These are phyloP conservation scores for Microctenopoma lineatum DNA, from an alignment of 2,797 vertebrate species.

Conservation along the genomic window DNA sequence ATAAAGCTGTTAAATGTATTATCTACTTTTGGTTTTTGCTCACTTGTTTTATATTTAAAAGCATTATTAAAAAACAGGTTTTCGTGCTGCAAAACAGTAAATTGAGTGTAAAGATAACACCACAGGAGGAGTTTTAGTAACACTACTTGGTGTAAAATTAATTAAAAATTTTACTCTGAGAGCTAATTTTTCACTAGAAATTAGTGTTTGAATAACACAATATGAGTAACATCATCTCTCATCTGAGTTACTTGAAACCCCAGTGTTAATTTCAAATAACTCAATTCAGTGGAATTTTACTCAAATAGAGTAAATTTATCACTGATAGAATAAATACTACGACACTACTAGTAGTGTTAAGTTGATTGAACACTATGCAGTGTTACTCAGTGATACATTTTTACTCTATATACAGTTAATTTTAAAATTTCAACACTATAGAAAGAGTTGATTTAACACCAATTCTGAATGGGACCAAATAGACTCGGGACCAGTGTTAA, in stretches of 20 bases:
- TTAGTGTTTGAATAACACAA: slow-evolving; percentile 18
- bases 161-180: not conserved
- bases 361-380: too few species aligned
- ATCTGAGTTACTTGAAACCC: not conserved
- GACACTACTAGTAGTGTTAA: too few species aligned
- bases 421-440: too few species aligned
- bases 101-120: slow-evolving; percentile 31
- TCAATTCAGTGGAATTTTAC: slow-evolving; percentile 1
- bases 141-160: slow-evolving; percentile 1
- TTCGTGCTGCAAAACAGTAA: not conserved
- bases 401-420: too few species aligned
- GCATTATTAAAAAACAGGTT: not conserved
- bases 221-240: slow-evolving; percentile 5
- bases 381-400: too few species aligned
- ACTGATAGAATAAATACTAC: too few species aligned
- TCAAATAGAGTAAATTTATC: too few species aligned
- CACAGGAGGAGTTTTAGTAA: not conserved
- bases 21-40: not conserved
- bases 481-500: too few species aligned
- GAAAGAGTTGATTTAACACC: too few species aligned
- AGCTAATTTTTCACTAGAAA: slow-evolving; percentile 12
- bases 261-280: slow-evolving; percentile 34
- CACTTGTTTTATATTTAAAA: not conserved
- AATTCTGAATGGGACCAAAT: too few species aligned
- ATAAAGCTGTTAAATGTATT: slow-evolving; percentile 2